Evolutionary conservation across 2,888 invertebrate genomes (phyloP).

Genomic region (Carcina quercana): DNA sequence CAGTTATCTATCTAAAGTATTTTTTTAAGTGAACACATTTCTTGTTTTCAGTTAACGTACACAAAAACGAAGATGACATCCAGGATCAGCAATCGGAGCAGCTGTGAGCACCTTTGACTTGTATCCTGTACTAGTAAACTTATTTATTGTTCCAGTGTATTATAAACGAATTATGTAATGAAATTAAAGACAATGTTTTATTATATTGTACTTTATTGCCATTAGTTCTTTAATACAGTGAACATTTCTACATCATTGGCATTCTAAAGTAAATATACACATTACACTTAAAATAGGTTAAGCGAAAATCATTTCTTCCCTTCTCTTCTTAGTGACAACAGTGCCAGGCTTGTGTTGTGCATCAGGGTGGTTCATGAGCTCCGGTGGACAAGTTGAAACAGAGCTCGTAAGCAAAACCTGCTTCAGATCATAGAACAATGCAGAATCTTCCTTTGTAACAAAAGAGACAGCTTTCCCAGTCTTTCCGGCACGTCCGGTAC

Average conservation of each 20-base stretch:
- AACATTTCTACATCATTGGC: no score
- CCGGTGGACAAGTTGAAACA: slow-evolving; percentile 95
- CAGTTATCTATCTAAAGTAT: no score
- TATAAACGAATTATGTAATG: neutral
- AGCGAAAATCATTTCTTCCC: slow-evolving; percentile 97
- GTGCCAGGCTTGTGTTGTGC: slow-evolving; percentile 98
- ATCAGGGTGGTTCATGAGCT: slow-evolving; percentile 97
- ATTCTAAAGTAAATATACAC: no score
- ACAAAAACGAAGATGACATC: slow-evolving; percentile 25
- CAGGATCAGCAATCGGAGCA: slow-evolving; percentile 6
- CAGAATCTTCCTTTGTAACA: slow-evolving; percentile 96
- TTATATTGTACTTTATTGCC: neutral
- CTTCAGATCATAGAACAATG: slow-evolving; percentile 97
- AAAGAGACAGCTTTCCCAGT: slow-evolving; percentile 97
- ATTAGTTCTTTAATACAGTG: neutral
- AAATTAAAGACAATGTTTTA: neutral
- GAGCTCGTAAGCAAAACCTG: slow-evolving; percentile 92
- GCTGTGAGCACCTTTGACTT: neutral
- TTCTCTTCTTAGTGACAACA: slow-evolving; percentile 93
- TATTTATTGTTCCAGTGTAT: slow-evolving; percentile 2
- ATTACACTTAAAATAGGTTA: slow-evolving; percentile 47
- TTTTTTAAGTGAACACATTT: no score
- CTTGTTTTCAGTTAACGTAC: slow-evolving; percentile 14
- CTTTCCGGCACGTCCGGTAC: slow-evolving; percentile 99
- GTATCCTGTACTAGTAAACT: neutral